Conservation (phyloP, 2,113 vertebrate genomes). For the Grammomys surdaster region DNA sequence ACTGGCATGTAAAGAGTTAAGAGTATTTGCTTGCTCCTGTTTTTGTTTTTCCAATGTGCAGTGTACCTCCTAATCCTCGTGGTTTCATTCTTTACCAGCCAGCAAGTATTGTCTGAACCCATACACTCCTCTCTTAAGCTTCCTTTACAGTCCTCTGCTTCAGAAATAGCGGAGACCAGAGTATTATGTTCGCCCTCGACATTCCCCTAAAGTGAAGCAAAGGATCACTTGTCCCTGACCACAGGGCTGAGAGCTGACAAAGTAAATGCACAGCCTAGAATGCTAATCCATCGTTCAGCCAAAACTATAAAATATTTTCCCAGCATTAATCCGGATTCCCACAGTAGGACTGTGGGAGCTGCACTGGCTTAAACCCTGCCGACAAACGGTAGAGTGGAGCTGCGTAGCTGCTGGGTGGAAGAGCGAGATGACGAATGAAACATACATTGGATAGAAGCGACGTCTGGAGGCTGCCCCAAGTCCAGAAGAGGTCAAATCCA, state of each 20-base stretch:
- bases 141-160: constrained; percentile 69
- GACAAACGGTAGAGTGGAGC: background rate
- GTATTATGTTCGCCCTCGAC: constrained; percentile 74
- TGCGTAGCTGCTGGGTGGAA: background rate
- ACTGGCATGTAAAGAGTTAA: constrained; percentile 73
- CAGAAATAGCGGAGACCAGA: constrained; percentile 74
- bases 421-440: background rate
- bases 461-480: background rate
- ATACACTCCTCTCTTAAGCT: constrained; percentile 72
- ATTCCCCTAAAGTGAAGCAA: constrained; percentile 52
- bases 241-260: constrained; percentile 14
- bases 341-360: background rate
- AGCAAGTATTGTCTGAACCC: constrained; percentile 78
- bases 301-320: constrained; percentile 56
- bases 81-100: constrained; percentile 75
- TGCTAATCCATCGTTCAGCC: constrained; percentile 54
- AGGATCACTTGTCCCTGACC: constrained; percentile 64
- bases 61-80: constrained; percentile 78
- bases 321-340: constrained; percentile 11
- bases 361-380: background rate
- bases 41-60: constrained; percentile 12
- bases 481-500: background rate
- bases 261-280: constrained; percentile 58
- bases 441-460: background rate
- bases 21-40: background rate